A percentile compares a stretch with the other conserved stretches of the same genome.
Evolutionary conservation across 2,888 invertebrate genomes (phyloP).

Genomic region (Hedya salicella): DNA sequence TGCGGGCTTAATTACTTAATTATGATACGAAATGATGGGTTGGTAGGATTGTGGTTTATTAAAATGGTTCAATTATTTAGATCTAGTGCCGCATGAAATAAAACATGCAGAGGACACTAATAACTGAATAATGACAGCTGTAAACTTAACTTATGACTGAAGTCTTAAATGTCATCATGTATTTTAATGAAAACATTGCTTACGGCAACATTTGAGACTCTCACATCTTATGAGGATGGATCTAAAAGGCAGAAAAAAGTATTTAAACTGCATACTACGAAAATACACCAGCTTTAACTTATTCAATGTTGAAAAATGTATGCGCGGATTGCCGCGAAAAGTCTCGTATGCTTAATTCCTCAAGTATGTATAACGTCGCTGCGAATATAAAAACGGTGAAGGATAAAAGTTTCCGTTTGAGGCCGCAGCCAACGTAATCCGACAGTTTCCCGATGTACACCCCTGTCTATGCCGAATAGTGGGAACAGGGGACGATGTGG

Average conservation of each 20-base stretch:
- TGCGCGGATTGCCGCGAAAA: slow-evolving; percentile 50
- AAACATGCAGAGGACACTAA: too few species aligned
- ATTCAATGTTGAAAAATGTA: slow-evolving; percentile 49
- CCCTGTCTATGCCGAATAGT: slow-evolving; percentile 50
- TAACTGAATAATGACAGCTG: too few species aligned
- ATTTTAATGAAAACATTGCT: too few species aligned
- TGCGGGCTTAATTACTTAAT: slow-evolving; percentile 28
- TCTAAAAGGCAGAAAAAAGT: too few species aligned
- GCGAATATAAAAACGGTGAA: slow-evolving; percentile 57
- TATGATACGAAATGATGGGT: not conserved
- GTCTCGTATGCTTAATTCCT: slow-evolving; percentile 38
- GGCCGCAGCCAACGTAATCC: slow-evolving; percentile 61
- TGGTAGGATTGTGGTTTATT: slow-evolving; percentile 1
- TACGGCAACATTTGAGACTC: too few species aligned
- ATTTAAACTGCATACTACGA: too few species aligned
- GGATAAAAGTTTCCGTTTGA: slow-evolving; percentile 65
- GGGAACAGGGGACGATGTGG: slow-evolving; percentile 43
- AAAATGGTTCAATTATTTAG: not conserved
- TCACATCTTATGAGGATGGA: too few species aligned
- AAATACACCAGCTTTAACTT: slow-evolving; percentile 24
- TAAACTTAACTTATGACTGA: too few species aligned
- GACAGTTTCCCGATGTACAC: slow-evolving; percentile 56
- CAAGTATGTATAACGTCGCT: slow-evolving; percentile 32
- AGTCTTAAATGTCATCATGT: too few species aligned
- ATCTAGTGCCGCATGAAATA: too few species aligned